These are phyloP conservation scores for Altica lythri DNA, from an alignment of 2,888 invertebrate species.

Conservation along the genomic window DNA sequence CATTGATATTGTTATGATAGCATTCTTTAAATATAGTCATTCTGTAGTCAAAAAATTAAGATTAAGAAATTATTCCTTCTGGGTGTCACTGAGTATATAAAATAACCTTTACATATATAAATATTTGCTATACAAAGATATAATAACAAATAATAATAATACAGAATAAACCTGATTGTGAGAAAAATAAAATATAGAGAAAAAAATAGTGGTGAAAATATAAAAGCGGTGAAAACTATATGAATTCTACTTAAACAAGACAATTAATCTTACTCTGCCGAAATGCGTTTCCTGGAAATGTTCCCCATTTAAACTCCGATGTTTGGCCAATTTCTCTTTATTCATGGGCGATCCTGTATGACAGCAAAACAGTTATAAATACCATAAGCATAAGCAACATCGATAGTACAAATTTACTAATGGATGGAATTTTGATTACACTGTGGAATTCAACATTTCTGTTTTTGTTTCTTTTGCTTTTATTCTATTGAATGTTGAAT, in stretches of 20 bases:
- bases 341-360: conserved; percentile 78
- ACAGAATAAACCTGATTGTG: not conserved
- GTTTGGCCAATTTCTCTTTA: conserved; percentile 80
- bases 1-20: too few species aligned
- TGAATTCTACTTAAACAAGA: conserved; percentile 21
- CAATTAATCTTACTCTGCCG: conserved; percentile 70
- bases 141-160: not conserved
- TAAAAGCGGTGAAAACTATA: not conserved
- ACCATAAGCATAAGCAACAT: conserved; percentile 18
- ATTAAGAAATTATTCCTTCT: too few species aligned
- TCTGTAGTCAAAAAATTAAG: too few species aligned
- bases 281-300: conserved; percentile 78
- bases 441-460: conserved; percentile 24
- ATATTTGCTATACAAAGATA: too few species aligned
- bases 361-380: conserved; percentile 34
- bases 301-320: conserved; percentile 71
- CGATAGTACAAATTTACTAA: conserved; percentile 3
- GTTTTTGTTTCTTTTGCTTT: not conserved
- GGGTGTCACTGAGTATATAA: too few species aligned
- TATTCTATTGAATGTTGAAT: conserved; percentile 23
- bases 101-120: too few species aligned
- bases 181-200: not conserved
- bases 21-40: too few species aligned
- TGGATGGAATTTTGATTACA: conserved; percentile 15
- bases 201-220: not conserved